These are phyloP conservation scores for Polyploca ridens DNA, from an alignment of 2,888 invertebrate species.

Conservation along the genomic window DNA sequence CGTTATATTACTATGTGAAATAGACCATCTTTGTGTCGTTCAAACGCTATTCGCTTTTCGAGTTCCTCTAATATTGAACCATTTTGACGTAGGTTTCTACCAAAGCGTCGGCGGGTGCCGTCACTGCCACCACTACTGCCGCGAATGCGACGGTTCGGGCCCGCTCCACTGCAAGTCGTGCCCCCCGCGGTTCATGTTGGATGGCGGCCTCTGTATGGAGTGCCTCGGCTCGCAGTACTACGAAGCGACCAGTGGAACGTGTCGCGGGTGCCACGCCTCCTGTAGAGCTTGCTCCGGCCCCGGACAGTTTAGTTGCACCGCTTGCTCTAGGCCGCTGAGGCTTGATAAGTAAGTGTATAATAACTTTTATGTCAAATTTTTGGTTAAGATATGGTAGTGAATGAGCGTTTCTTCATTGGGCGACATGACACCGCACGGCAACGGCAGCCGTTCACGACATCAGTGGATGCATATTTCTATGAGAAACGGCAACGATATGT, in stretches of 20 bases:
- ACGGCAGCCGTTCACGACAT: too few species aligned
- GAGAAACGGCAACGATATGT: too few species aligned
- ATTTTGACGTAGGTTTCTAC: slow-evolving; percentile 85
- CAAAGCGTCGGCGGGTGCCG: slow-evolving; percentile 92
- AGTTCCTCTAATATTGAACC: too few species aligned
- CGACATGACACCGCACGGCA: too few species aligned
- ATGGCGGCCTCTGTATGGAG: slow-evolving; percentile 90
- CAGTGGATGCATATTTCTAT: too few species aligned
- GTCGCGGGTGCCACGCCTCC: slow-evolving; percentile 86
- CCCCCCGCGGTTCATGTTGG: slow-evolving; percentile 88
- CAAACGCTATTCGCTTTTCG: too few species aligned
- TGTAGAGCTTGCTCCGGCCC: slow-evolving; percentile 88
- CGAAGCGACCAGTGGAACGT: slow-evolving; percentile 87
- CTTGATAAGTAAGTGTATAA: slow-evolving; percentile 85
- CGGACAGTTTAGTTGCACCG: slow-evolving; percentile 87
- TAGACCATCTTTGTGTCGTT: too few species aligned
- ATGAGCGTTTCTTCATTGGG: too few species aligned
- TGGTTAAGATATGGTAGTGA: too few species aligned
- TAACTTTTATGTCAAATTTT: too few species aligned
- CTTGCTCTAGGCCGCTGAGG: slow-evolving; percentile 87
- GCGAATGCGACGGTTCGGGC: slow-evolving; percentile 92
- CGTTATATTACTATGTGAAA: too few species aligned
- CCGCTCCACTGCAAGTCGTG: slow-evolving; percentile 90
- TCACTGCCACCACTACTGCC: slow-evolving; percentile 95
- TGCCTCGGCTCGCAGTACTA: slow-evolving; percentile 90